Conservation (phyloP, 37 sponge, comb jelly and placozoan genomes). For the Tethya wilhelma region DNA sequence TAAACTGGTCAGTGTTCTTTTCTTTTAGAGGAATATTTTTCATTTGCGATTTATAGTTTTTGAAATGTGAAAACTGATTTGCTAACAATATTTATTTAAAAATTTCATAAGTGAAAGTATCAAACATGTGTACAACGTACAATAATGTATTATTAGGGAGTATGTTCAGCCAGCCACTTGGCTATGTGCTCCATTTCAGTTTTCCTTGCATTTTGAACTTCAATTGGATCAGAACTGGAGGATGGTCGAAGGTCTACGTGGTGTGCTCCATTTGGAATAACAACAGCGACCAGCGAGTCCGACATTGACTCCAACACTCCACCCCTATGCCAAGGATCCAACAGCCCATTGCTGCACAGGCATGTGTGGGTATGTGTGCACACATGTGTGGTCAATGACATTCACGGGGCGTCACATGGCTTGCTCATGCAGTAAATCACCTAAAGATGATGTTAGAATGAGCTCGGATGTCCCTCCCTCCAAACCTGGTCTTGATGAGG, state of each 20-base stretch:
- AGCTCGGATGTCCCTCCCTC: constrained; percentile 66
- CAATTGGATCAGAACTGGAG: constrained; percentile 47
- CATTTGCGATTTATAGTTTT: too few relatives aligned
- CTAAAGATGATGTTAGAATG: constrained; percentile 90
- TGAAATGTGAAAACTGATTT: too few relatives aligned
- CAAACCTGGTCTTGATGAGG: constrained; percentile 42
- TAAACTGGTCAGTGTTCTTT: too few relatives aligned
- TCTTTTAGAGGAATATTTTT: too few relatives aligned
- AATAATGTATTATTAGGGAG: not conserved
- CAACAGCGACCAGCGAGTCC: constrained; percentile 69
- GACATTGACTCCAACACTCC: constrained; percentile 80
- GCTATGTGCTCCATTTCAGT: constrained; percentile 49
- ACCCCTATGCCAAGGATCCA: constrained; percentile 96
- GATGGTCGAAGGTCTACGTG: constrained; percentile 85
- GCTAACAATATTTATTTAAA: too few relatives aligned
- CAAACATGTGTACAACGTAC: not conserved
- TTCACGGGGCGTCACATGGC: not conserved
- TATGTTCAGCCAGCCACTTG: constrained; percentile 41
- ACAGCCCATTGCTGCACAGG: constrained; percentile 83
- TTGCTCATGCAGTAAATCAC: too few relatives aligned
- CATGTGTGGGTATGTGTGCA: too few relatives aligned
- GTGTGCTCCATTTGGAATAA: constrained; percentile 93
- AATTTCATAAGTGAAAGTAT: too few relatives aligned
- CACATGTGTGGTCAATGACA: not conserved
- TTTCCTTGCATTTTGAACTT: constrained; percentile 55